These are phyloP conservation scores for Scaptomyza reducta DNA, from an alignment of 2,888 invertebrate species.

Conservation along the genomic window DNA sequence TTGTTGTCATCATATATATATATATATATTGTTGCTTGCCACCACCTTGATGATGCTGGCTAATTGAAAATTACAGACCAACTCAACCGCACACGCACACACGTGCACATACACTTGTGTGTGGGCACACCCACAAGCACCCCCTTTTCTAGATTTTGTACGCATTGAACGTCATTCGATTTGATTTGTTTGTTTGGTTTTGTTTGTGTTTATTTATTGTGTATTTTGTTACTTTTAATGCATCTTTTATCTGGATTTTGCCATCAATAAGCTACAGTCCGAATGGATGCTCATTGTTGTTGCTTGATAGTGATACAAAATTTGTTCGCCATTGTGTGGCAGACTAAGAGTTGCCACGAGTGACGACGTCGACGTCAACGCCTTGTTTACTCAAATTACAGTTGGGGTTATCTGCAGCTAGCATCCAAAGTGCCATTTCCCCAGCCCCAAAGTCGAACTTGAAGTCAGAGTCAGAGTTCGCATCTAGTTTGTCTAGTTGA, in stretches of 20 bases:
- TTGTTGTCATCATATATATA: slow-evolving; percentile 64
- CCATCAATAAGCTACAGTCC: slow-evolving; percentile 66
- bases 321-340: slow-evolving; percentile 64
- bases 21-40: slow-evolving; percentile 34
- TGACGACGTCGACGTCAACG: slow-evolving; percentile 44
- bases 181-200: slow-evolving; percentile 73
- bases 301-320: slow-evolving; percentile 69
- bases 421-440: slow-evolving; percentile 47
- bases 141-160: slow-evolving; percentile 15
- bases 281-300: slow-evolving; percentile 46
- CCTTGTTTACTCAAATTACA: slow-evolving; percentile 76
- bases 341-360: slow-evolving; percentile 51
- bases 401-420: slow-evolving; percentile 57
- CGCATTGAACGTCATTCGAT: slow-evolving; percentile 60
- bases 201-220: slow-evolving; percentile 75
- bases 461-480: slow-evolving; percentile 26
- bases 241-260: slow-evolving; percentile 77
- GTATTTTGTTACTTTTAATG: slow-evolving; percentile 78
- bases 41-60: slow-evolving; percentile 53
- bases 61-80: slow-evolving; percentile 72
- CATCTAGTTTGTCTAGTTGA: slow-evolving; percentile 49
- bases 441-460: slow-evolving; percentile 12
- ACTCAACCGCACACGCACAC: slow-evolving; percentile 31
- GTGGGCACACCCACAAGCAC: slow-evolving; percentile 14
- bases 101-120: not conserved